Conservation (phyloP, 2,797 vertebrate genomes). For the Sphenopsis melanotis region DNA sequence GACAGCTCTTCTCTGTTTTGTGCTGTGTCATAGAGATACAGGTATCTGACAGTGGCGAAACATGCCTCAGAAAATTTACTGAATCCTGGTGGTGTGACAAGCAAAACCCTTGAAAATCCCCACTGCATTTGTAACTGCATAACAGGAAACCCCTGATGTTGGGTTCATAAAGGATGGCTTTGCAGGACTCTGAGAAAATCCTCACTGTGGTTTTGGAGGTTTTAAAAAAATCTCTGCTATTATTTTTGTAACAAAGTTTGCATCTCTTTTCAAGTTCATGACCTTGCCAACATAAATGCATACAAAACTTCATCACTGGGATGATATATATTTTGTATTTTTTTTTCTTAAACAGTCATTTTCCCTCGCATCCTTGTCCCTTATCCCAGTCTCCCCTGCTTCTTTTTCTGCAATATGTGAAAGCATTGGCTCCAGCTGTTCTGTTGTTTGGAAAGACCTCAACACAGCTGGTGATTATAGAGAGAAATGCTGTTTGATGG, state of each 20-base stretch:
- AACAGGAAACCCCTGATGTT: not conserved
- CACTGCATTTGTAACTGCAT: not conserved
- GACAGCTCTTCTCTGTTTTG: slow-evolving; percentile 14
- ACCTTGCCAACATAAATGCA: not conserved
- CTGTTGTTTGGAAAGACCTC: not conserved
- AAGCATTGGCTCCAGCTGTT: not conserved
- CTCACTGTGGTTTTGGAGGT: not conserved
- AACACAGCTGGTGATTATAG: not conserved
- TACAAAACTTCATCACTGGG: not conserved
- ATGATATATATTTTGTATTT: not conserved
- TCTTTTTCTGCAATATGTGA: not conserved
- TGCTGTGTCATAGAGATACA: not conserved
- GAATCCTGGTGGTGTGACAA: slow-evolving; percentile 10
- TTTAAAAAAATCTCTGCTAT: not conserved
- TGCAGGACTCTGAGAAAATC: not conserved
- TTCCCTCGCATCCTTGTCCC: not conserved
- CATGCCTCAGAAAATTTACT: slow-evolving; percentile 4
- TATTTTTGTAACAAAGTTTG: not conserved
- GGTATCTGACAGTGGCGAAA: slow-evolving; percentile 31
- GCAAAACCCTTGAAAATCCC: slow-evolving; percentile 33
- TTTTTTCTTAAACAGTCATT: not conserved
- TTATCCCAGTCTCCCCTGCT: not conserved
- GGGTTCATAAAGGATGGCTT: not conserved
- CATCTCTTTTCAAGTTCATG: not conserved
- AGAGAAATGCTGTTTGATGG: not conserved